Evolutionary conservation across 1,140 invertebrate species (phyloP).

Genomic region (Bombus balteatus): DNA sequence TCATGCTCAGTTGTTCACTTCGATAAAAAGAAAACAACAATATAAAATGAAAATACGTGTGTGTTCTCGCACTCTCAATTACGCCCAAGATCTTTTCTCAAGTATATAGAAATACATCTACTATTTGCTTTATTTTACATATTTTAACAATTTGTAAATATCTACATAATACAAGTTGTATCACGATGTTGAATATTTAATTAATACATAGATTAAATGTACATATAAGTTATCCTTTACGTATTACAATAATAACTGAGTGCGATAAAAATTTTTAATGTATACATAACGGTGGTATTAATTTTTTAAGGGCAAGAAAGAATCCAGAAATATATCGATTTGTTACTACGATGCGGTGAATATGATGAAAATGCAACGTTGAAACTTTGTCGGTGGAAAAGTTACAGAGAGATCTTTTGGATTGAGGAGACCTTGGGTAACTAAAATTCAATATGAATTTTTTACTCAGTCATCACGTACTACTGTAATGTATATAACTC

Average conservation of each 20-base stretch:
- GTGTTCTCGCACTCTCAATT: not conserved
- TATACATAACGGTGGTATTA: not conserved
- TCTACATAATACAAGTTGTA: not conserved
- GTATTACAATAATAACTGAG: not conserved
- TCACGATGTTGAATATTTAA: not conserved
- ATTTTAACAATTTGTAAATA: slow-evolving; percentile 9
- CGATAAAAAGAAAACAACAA: not conserved
- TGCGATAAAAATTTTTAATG: not conserved
- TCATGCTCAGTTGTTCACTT: not conserved
- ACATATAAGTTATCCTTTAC: not conserved
- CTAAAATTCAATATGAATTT: not conserved
- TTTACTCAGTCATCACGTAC: not conserved
- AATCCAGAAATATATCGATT: slow-evolving; percentile 59
- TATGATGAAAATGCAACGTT: slow-evolving; percentile 45
- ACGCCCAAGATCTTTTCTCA: not conserved
- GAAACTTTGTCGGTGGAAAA: slow-evolving; percentile 69
- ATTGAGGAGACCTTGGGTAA: slow-evolving; percentile 9
- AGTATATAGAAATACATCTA: not conserved
- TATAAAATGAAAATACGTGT: not conserved
- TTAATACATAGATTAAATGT: not conserved
- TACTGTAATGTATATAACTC: not conserved
- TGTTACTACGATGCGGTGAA: slow-evolving; percentile 55
- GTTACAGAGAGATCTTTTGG: slow-evolving; percentile 65
- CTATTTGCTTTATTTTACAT: slow-evolving; percentile 20
- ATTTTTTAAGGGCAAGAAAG: slow-evolving; percentile 63